phyloP scores from a whole-genome alignment of 2,113 vertebrate species.

The Siniperca chuatsi region DNA sequence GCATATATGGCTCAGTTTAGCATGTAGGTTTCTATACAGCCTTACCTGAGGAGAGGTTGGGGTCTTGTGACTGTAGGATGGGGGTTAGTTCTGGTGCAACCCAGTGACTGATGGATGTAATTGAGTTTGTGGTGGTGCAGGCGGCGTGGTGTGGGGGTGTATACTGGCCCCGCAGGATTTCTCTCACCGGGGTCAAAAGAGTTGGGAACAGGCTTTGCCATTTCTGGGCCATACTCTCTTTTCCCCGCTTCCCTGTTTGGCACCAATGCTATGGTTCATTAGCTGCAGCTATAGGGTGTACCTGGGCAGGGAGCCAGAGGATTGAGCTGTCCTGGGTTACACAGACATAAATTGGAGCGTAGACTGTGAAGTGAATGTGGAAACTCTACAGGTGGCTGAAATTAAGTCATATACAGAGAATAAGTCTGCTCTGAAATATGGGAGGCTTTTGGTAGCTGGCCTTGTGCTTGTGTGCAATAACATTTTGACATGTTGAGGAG shows the following conservation, averaged over 20 bases:
- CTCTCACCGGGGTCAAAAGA: slow-evolving; percentile 63
- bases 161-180: slow-evolving; percentile 61
- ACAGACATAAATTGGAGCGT: slow-evolving; percentile 66
- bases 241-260: slow-evolving; percentile 63
- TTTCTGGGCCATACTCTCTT: slow-evolving; percentile 37
- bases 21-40: slow-evolving; percentile 5
- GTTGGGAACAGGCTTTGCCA: slow-evolving; percentile 26
- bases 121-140: slow-evolving; percentile 61
- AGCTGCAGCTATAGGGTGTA: slow-evolving; percentile 76
- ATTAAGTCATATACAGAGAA: slow-evolving; percentile 58
- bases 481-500: slow-evolving; percentile 48
- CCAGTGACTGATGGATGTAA: slow-evolving; percentile 66
- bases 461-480: slow-evolving; percentile 42
- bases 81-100: slow-evolving; percentile 30
- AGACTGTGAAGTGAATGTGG: slow-evolving; percentile 62
- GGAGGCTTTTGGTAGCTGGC: slow-evolving; percentile 25
- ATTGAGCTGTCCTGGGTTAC: slow-evolving; percentile 72
- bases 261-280: slow-evolving; percentile 75
- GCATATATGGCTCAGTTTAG: slow-evolving; percentile 15
- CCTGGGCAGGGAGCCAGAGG: slow-evolving; percentile 73
- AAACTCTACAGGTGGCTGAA: slow-evolving; percentile 76
- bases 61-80: slow-evolving; percentile 36
- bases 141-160: slow-evolving; percentile 41
- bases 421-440: slow-evolving; percentile 53
- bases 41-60: slow-evolving; percentile 51